Percentiles rank a stretch among this genome's conserved stretches.
phyloP scores from a whole-genome alignment of 2,888 invertebrate genomes.

The Amblyjoppa fuscipennis region DNA sequence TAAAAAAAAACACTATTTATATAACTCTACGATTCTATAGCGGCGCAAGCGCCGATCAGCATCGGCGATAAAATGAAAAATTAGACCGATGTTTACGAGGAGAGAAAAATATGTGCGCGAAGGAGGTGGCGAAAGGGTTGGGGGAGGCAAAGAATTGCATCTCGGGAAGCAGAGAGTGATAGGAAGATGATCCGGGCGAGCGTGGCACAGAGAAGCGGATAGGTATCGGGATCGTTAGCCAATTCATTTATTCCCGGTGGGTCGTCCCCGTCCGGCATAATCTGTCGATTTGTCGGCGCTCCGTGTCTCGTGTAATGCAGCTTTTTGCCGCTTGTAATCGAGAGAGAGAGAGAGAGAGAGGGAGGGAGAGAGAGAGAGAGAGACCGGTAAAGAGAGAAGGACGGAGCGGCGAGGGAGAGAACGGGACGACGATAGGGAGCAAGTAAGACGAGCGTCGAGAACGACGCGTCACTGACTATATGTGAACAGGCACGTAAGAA shows the following conservation, averaged over 20 bases:
- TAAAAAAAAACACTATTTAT: neutral
- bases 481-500: conserved; percentile 79
- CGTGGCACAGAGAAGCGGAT: conserved; percentile 35
- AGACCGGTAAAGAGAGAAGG: conserved; percentile 63
- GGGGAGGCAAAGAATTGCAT: conserved; percentile 11
- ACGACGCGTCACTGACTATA: conserved; percentile 80
- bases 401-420: conserved; percentile 50
- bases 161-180: neutral
- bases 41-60: too few species aligned
- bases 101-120: conserved; percentile 58
- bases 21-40: too few species aligned
- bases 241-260: conserved; percentile 83
- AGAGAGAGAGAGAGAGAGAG: conserved; percentile 63
- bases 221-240: conserved; percentile 75
- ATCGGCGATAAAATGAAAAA: conserved; percentile 39
- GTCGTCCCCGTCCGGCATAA: conserved; percentile 80
- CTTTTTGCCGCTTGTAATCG: conserved; percentile 83
- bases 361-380: conserved; percentile 72
- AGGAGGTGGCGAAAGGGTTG: conserved; percentile 56
- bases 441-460: conserved; percentile 51
- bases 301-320: conserved; percentile 82
- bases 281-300: conserved; percentile 83
- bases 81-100: conserved; percentile 40
- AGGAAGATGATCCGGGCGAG: conserved; percentile 23
- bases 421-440: conserved; percentile 57